Percentiles rank a stretch among this genome's conserved stretches.
Conservation (phyloP, 2,113 vertebrate species). For the Carettochelys insculpta region DNA sequence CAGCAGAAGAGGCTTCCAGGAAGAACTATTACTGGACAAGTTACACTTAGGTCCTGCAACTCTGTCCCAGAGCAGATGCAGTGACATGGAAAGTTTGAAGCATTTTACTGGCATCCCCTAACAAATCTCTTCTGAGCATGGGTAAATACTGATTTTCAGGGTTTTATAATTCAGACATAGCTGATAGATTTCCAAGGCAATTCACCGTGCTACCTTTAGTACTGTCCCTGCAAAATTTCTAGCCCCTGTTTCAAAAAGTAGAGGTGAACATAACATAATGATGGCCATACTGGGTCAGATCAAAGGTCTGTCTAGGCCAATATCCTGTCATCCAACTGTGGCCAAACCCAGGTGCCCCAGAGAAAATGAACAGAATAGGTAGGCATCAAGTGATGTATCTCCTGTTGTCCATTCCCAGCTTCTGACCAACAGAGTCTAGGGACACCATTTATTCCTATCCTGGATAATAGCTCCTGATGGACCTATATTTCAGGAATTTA, state of each 20-base stretch:
- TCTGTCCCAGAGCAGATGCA: not conserved
- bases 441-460: too few species aligned
- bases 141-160: not conserved
- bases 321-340: too few species aligned
- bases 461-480: too few species aligned
- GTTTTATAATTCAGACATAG: not conserved
- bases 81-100: not conserved
- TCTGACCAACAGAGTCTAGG: too few species aligned
- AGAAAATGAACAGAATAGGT: too few species aligned
- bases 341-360: too few species aligned
- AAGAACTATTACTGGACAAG: not conserved
- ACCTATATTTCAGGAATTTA: too few species aligned
- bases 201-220: not conserved
- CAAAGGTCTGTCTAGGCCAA: too few species aligned
- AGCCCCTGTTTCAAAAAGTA: not conserved
- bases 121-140: not conserved
- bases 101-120: not conserved
- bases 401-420: too few species aligned
- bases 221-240: not conserved
- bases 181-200: not conserved
- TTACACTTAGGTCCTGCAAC: not conserved
- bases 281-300: too few species aligned
- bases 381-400: too few species aligned
- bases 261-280: too few species aligned
- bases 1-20: not conserved